Percentiles rank a stretch among this genome's conserved stretches.
Conservation (phyloP, 35 echinoderm and acorn worm species). For the Acanthaster planci region DNA sequence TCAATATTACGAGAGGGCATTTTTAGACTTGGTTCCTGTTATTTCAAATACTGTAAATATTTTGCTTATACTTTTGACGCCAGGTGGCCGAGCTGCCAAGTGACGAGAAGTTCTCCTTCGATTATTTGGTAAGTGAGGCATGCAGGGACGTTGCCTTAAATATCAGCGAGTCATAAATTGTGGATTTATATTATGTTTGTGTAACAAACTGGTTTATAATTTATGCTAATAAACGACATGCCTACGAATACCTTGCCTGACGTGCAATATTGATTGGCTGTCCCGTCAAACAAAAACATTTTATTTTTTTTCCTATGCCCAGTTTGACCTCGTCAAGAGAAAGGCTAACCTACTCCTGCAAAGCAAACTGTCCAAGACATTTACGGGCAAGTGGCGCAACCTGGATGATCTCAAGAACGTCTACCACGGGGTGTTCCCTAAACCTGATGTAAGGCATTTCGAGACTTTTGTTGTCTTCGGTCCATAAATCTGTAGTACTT, state of each 20-base stretch:
- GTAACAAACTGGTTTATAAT: no score
- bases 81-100: constrained; percentile 27
- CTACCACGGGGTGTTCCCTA: not conserved
- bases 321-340: constrained; percentile 20
- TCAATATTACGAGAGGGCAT: no score
- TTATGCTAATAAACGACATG: no score
- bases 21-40: no score
- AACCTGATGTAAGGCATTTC: not conserved
- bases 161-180: no score
- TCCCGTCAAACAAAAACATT: no score
- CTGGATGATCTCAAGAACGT: constrained; percentile 5
- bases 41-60: not conserved
- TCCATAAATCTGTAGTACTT: no score
- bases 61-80: not conserved
- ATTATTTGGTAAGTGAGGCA: constrained; percentile 48
- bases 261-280: no score
- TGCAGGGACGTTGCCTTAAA: no score
- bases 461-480: not conserved
- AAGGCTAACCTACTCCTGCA: constrained; percentile 22
- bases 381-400: not conserved
- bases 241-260: no score
- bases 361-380: not conserved
- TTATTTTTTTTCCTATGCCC: not conserved
- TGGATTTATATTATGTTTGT: no score
- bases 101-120: constrained; percentile 55